Percentiles rank a stretch among this genome's conserved stretches.
phyloP scores from a whole-genome alignment of 1,140 invertebrate genomes.

The Drosophila ercepeae region DNA sequence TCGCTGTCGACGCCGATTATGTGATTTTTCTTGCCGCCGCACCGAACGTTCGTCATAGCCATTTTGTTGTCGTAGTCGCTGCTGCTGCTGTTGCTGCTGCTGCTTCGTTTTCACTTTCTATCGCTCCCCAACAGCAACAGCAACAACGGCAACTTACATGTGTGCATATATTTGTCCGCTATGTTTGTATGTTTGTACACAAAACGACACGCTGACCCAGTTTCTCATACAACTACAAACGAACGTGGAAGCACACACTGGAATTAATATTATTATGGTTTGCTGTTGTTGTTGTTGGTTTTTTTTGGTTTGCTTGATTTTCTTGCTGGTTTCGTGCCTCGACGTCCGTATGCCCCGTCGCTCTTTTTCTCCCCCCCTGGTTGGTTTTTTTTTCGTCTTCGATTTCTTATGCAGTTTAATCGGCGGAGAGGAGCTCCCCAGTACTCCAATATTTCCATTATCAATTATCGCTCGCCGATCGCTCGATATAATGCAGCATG shows the following conservation, averaged over 20 bases:
- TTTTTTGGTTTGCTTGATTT: slow-evolving; percentile 71
- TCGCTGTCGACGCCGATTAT: slow-evolving; percentile 63
- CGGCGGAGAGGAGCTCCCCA: slow-evolving; percentile 6
- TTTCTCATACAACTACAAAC: slow-evolving; percentile 74
- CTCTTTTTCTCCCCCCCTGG: background rate
- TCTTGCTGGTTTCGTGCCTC: slow-evolving; percentile 71
- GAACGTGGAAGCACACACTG: slow-evolving; percentile 76
- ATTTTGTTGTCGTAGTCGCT: slow-evolving; percentile 79
- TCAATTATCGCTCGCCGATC: slow-evolving; percentile 71
- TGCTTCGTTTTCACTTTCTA: slow-evolving; percentile 81
- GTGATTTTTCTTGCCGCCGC: slow-evolving; percentile 74
- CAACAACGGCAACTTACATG: slow-evolving; percentile 70
- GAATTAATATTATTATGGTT: slow-evolving; percentile 82
- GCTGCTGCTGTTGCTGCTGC: slow-evolving; percentile 30
- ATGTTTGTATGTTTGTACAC: slow-evolving; percentile 48
- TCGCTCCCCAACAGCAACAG: slow-evolving; percentile 60
- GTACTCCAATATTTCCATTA: slow-evolving; percentile 60
- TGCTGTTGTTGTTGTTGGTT: slow-evolving; percentile 39
- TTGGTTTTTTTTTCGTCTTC: slow-evolving; percentile 25
- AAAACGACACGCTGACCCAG: slow-evolving; percentile 80
- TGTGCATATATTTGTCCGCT: slow-evolving; percentile 67
- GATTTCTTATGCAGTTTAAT: slow-evolving; percentile 65
- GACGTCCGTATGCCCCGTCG: slow-evolving; percentile 39
- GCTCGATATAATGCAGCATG: slow-evolving; percentile 71
- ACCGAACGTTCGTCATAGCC: slow-evolving; percentile 66